Conservation (phyloP, 2,113 vertebrate species). For the Picathartes gymnocephalus region DNA sequence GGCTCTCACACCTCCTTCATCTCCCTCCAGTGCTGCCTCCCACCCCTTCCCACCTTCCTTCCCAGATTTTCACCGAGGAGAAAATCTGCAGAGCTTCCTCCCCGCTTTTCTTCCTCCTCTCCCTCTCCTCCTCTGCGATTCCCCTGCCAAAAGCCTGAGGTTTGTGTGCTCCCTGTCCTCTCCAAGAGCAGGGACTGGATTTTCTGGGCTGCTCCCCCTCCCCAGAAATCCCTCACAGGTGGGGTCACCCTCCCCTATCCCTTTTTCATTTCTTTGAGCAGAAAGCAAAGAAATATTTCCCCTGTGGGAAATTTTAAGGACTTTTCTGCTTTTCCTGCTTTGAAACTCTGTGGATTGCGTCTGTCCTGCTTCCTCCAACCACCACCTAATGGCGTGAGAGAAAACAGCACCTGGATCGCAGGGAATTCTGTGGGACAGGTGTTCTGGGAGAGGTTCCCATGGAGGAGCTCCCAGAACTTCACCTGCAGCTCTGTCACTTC, state of each 20-base stretch:
- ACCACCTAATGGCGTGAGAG: not conserved
- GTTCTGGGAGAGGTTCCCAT: rapidly evolving
- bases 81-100: not conserved
- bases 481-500: rapidly evolving
- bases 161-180: not conserved
- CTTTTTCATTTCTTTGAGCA: not conserved
- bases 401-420: not conserved
- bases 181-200: not conserved
- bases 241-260: not conserved
- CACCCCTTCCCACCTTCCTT: not conserved
- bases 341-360: not conserved
- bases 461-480: rapidly evolving
- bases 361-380: not conserved
- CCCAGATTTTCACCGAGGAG: not conserved
- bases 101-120: not conserved
- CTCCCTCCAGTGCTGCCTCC: rapidly evolving
- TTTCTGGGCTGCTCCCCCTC: not conserved
- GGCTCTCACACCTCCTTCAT: not conserved
- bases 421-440: rapidly evolving
- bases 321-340: not conserved
- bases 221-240: rapidly evolving
- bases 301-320: not conserved
- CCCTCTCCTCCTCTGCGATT: too few relatives aligned
- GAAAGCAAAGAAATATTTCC: not conserved
- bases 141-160: not conserved